A percentile compares a stretch with the other conserved stretches of the same genome.
These are phyloP conservation scores for Syngnathus floridae DNA, from an alignment of 2,113 vertebrate species.

Conservation along the genomic window DNA sequence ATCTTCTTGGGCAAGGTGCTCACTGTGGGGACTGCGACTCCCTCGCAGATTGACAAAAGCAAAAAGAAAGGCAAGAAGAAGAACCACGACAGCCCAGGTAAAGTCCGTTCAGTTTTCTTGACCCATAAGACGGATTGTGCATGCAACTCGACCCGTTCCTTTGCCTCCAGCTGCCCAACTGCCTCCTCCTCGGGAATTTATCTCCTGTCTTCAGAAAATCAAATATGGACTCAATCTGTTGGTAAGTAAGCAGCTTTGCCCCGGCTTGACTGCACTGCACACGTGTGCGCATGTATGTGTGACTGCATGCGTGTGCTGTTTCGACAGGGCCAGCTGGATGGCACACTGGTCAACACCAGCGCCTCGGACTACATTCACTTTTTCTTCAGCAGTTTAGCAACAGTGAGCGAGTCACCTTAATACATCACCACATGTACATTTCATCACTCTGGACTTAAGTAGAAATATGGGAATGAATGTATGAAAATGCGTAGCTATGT, in stretches of 20 bases:
- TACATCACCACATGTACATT: not conserved
- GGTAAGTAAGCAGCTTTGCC: constrained; percentile 57
- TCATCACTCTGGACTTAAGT: too few relatives aligned
- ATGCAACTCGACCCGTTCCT: not conserved
- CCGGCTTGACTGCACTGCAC: fast-evolving
- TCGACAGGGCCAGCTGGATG: constrained; percentile 66
- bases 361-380: constrained; percentile 63
- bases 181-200: constrained; percentile 54
- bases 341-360: constrained; percentile 39
- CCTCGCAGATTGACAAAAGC: not conserved
- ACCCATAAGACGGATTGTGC: not conserved
- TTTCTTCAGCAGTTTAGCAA: constrained; percentile 67
- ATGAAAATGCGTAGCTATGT: too few relatives aligned
- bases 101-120: not conserved
- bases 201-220: constrained; percentile 77
- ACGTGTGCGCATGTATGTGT: not conserved
- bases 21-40: not conserved
- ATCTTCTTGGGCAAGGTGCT: constrained; percentile 62
- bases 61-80: constrained; percentile 62
- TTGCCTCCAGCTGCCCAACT: constrained; percentile 25
- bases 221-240: constrained; percentile 84
- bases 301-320: not conserved
- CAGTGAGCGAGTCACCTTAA: constrained; percentile 65
- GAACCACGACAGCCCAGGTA: constrained; percentile 2
- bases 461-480: too few relatives aligned